Base-by-base conservation (phyloP, 2,888 invertebrate genomes). In the Gasteruption jaculator region DNA sequence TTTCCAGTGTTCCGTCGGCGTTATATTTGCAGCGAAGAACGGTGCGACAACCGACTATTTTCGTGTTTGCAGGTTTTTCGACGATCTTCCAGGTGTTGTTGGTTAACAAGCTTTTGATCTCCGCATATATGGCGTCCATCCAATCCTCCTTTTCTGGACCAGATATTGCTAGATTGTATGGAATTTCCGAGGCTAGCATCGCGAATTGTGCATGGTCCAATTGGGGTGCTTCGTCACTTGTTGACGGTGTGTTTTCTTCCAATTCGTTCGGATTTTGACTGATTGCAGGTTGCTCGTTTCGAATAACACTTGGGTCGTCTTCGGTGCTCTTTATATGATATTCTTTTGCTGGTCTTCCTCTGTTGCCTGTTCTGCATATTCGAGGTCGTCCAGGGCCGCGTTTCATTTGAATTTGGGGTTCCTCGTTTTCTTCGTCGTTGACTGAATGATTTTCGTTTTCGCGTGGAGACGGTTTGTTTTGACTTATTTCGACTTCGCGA, bases 321-420 rank as follows among this genome's bases (percentile, higher is more conserved):
- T n/a, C n/a, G n/a, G n/a, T n/a, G n/a, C n/a, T n/a, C n/a, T n/a
- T n/a, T n/a, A 34, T 18, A 11, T 42, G 36, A 20, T 42, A 46
- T 15, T 38, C 19, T 22, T 45, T 47, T 11, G 24, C 14, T 3
- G 48, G 50, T 34, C 46, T 40, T 34, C 47, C 52, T 30, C 43
- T 30, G 6, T 10, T 27, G 7, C 46, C 50, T 5, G 42, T 45
- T 22, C 31, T 31, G 25, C 44, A 22, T n/a, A 26, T 20, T 22
- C 32, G 25, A 5, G 45, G 47, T 38, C 50, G 30, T 16, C 50
- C 41, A 20, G 33, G 38, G 14, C 41, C 43, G 15, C 44, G 33
- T 29, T 22, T 35, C 11, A 4, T 12, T 11, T 11, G 10, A 10
- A 15, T 27, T 14, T 30, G 26, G 4, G 14, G 20, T 20, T 36